A percentile compares a stretch with the other conserved stretches of the same genome.
phyloP scores from a whole-genome alignment of 2,797 vertebrate species.

The Iguana delicatissima region DNA sequence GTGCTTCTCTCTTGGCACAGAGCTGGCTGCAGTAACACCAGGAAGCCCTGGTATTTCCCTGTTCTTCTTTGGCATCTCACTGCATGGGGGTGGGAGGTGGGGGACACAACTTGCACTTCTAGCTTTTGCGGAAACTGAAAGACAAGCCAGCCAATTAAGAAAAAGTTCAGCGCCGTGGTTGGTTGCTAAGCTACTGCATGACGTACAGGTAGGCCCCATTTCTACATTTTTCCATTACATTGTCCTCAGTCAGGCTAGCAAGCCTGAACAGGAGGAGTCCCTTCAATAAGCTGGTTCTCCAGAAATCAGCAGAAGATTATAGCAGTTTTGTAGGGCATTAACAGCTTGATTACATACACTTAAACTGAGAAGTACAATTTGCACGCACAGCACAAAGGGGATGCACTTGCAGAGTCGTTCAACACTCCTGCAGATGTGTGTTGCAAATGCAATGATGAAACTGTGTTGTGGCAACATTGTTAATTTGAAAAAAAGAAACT shows the following conservation, averaged over 20 bases:
- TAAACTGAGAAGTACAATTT: rapidly evolving
- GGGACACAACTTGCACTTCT: constrained; percentile 11
- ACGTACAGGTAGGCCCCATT: constrained; percentile 65
- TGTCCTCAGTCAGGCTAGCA: constrained; percentile 45
- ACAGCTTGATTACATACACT: rapidly evolving
- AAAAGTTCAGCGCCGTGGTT: constrained; percentile 37
- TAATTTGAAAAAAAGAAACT: not conserved
- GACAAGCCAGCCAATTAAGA: not conserved
- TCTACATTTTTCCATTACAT: constrained; percentile 76
- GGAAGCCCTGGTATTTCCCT: constrained; percentile 66
- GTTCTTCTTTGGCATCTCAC: constrained; percentile 27
- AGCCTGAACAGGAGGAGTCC: constrained; percentile 25
- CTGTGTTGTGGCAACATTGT: not conserved
- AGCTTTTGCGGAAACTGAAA: constrained; percentile 20
- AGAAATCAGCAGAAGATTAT: constrained; percentile 49
- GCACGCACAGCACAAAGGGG: rapidly evolving
- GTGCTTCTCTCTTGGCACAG: constrained; percentile 47
- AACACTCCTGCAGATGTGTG: not conserved
- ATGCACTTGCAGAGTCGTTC: constrained; percentile 8
- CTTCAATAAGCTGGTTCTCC: constrained; percentile 8
- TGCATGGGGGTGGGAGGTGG: not conserved
- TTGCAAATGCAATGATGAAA: not conserved
- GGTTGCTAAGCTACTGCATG: constrained; percentile 64
- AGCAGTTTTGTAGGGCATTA: constrained; percentile 7
- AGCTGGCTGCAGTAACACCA: constrained; percentile 17